Evolutionary conservation across 2,888 invertebrate species (phyloP), one percentile per base, ranked within the genome.

Genomic region (Polylopha cassiicola): DNA sequence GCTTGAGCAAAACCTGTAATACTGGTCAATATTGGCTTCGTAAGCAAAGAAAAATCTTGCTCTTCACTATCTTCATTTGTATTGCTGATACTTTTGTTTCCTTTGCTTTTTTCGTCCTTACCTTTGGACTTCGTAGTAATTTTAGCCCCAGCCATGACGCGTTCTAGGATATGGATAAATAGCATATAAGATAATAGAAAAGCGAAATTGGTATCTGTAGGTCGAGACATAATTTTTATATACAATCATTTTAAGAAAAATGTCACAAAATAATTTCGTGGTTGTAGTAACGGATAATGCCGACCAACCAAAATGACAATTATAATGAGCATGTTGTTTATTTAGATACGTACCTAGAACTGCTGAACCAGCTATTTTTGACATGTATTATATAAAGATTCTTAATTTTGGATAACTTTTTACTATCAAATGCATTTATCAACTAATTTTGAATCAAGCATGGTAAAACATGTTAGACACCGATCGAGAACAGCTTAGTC

Each of bases 1-100:
- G 92, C 90, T 69, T 94, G 91, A 39, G 87, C 84, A 61, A 94
- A 87, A 31, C 91, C 91, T 48, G 89, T 88, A 37, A 91, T 76
- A 68, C 90, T 92, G 39, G 90, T 91, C 43, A 86, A 84, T 55
- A 93, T 87, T 9, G 94, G 92, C 64, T 89, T 90, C 53, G 88
- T 81, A 21, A 89, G 73, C 45, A 89, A 55, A 55, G 88, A 85
- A 59, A 87, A 85, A 62, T 89, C 89, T 50, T 77, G 65, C 26
- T 84, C 79, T 48, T 81, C 82, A 58, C 50, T 44, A 39, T 81
- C 79, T 50, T 79, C 84, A 67, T 54, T 70, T 43, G 46, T 54
- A 57, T 70, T 73, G 49, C 50, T 63, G 48, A 63, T 50, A 45
- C 50, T 50, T 62, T 73, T 75, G 51, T 55, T 73, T 50, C 47